phyloP scores from a whole-genome alignment of 2,888 invertebrate genomes.

The Carpatolechia fugitivella region DNA sequence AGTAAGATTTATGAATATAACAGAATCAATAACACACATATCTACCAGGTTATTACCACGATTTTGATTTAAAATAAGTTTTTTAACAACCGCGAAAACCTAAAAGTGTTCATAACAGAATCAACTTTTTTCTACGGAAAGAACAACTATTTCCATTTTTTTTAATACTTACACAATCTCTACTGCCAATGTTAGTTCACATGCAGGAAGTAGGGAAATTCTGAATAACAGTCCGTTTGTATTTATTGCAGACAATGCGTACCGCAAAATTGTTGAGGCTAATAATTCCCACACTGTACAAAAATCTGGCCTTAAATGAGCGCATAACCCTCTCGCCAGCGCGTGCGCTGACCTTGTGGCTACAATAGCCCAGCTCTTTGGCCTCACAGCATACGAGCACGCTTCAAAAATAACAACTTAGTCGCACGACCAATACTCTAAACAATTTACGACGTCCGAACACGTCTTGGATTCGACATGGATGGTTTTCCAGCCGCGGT shows the following conservation, averaged over 20 bases:
- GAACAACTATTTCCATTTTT: no score
- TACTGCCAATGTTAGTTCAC: background rate
- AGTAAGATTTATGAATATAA: no score
- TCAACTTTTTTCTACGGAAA: no score
- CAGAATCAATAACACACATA: no score
- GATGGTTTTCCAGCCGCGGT: background rate
- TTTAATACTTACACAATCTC: no score
- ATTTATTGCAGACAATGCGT: constrained; percentile 7
- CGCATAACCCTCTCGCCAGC: constrained; percentile 43
- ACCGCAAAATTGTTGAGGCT: constrained; percentile 19
- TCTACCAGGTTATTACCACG: no score
- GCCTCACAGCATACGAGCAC: constrained; percentile 33
- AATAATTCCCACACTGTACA: constrained; percentile 42
- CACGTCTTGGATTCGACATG: constrained; percentile 10
- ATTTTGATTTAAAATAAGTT: no score
- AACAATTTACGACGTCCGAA: background rate
- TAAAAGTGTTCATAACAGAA: no score
- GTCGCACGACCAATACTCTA: constrained; percentile 26
- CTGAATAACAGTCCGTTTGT: background rate
- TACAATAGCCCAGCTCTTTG: constrained; percentile 52
- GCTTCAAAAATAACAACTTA: constrained; percentile 35
- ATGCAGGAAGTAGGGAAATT: background rate
- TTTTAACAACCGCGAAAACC: no score
- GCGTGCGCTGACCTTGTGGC: constrained; percentile 65
- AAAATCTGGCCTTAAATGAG: constrained; percentile 54